Base-by-base conservation (phyloP, 35 echinoderm and acorn worm species). In the Ptychodera flava region DNA sequence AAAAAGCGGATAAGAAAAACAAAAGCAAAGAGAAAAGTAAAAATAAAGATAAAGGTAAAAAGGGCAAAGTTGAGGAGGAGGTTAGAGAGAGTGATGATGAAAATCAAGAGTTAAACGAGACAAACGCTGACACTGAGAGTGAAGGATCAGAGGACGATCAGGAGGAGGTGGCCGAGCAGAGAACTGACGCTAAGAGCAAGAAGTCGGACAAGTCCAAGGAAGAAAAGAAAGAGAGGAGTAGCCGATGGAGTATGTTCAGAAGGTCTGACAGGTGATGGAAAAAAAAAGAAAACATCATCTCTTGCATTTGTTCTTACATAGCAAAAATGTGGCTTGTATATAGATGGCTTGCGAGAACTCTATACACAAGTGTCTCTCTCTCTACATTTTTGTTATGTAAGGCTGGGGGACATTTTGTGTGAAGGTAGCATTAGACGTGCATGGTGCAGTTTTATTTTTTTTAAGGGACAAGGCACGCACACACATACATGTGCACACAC, bases 131-230 rank as follows among this genome's bases (percentile, higher is more conserved):
- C 81, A 52, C 31, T 64, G 84, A 86, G 32, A 34, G 33, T n/a
- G 85, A 82, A 30, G 82, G 79, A 12, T 86, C 45, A 29, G 82
- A 87, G 29, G 91, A 88, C 28, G 81, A 84, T 31, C 80, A 88
- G 0, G 86, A 88, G 1, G 52, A 88, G 0, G 37, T 84, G 36
- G 91, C 84, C 0, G 91, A 92, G 1, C 33, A 83, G 30, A 85
- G 22, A 64, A 22, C 45, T 64, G 45, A 12, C 45, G 45, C 45
- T 64, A 64, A 64, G 45, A 64, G 45, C 22, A 64, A 64, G 22
- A 64, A 64, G 45, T 12, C 45, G 45, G 45, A 64, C 6, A 64
- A 64, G 22, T 64, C 45, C 45, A 64, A 64, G 45, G 45, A 64
- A 12, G 6, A 12, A 6, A 12, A 6, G 6, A 64, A 22, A 22